These are phyloP conservation scores for Aselliscus stoliczkanus DNA, from an alignment of 2,797 vertebrate species.

Conservation along the genomic window DNA sequence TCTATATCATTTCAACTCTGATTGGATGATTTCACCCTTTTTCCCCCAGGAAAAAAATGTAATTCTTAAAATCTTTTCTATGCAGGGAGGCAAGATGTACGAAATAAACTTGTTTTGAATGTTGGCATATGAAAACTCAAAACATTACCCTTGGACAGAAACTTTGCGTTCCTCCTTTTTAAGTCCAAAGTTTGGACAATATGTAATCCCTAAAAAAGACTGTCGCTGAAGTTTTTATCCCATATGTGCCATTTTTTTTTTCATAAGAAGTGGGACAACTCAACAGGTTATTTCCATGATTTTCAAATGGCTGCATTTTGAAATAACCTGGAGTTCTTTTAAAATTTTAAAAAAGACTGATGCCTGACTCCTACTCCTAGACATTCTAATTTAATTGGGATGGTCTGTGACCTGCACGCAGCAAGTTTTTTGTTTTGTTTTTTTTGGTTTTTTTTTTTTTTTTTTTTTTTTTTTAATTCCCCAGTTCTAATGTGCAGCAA, in stretches of 20 bases:
- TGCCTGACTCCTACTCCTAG: neutral
- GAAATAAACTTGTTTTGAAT: neutral
- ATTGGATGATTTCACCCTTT: neutral
- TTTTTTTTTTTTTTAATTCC: neutral
- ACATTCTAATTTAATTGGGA: neutral
- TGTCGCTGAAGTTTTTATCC: neutral
- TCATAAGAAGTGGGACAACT: neutral
- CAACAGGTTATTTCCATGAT: neutral
- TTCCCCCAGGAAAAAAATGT: neutral
- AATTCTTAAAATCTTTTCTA: neutral
- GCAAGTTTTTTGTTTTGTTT: neutral
- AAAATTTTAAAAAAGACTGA: neutral
- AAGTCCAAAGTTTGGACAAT: neutral
- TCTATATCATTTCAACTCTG: neutral
- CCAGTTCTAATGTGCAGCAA: neutral
- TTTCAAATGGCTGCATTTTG: neutral
- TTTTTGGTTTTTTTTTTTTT: neutral
- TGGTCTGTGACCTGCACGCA: neutral
- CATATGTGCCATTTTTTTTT: neutral
- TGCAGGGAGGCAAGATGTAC: neutral
- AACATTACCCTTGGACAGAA: neutral
- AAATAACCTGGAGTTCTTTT: neutral
- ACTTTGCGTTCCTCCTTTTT: neutral
- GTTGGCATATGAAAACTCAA: neutral
- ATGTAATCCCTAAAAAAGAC: neutral